phyloP scores from a whole-genome alignment of 2,888 invertebrate genomes.

The Allophyes oxyacanthae region DNA sequence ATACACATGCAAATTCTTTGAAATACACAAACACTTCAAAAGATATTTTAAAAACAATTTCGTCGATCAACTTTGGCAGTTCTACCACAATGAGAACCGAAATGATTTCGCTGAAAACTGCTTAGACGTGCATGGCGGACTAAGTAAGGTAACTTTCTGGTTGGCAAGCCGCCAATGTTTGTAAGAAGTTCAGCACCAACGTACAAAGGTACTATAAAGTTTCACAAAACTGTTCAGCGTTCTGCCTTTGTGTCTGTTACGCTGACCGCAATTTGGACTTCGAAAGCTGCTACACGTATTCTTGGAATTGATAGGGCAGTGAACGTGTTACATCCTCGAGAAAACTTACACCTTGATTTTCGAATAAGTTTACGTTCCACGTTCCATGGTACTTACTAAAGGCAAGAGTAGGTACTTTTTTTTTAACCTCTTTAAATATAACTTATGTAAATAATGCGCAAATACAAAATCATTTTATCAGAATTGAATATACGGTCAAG shows the following conservation, averaged over 20 bases:
- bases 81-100: conserved; percentile 46
- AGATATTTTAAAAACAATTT: conserved; percentile 24
- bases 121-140: conserved; percentile 70
- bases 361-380: not conserved
- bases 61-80: conserved; percentile 24
- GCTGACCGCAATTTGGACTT: conserved; percentile 52
- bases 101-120: conserved; percentile 69
- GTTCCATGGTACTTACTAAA: too few species aligned
- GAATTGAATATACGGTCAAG: too few species aligned
- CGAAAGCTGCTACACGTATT: conserved; percentile 31
- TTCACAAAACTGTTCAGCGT: conserved; percentile 63
- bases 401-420: too few species aligned
- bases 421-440: too few species aligned
- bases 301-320: conserved; percentile 27
- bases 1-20: not conserved
- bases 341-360: not conserved
- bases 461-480: too few species aligned
- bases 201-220: conserved; percentile 72
- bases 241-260: conserved; percentile 62
- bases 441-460: too few species aligned
- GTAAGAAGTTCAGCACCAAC: conserved; percentile 68
- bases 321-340: conserved; percentile 24
- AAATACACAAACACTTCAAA: conserved; percentile 11
- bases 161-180: conserved; percentile 79
- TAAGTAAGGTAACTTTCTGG: conserved; percentile 71